A percentile compares a stretch with the other conserved stretches of the same genome.
Evolutionary conservation across 2,113 vertebrate genomes (phyloP).

Genomic region (Butastur rufipennis): DNA sequence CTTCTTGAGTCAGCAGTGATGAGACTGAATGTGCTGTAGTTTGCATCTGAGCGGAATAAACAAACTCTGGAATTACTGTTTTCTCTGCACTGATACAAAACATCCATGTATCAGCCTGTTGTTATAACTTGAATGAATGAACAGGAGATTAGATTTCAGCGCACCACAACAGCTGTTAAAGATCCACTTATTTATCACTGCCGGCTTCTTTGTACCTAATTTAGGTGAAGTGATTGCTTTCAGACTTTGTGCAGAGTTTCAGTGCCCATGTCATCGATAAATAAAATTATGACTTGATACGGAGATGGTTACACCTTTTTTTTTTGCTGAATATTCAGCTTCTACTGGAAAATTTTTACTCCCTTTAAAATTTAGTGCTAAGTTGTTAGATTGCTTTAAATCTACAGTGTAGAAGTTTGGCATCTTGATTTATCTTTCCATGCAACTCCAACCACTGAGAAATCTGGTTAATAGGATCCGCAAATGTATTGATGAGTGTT

Average conservation of each 20-base stretch:
- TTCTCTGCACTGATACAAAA: not conserved
- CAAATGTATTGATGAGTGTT: conserved; percentile 21
- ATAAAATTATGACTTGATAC: not conserved
- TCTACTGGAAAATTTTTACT: not conserved
- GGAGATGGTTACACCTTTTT: not conserved
- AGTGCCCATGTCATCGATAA: not conserved
- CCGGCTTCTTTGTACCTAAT: not conserved
- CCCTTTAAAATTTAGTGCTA: not conserved
- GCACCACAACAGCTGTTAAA: not conserved
- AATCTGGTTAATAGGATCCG: not conserved
- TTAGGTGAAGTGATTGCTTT: conserved; percentile 31
- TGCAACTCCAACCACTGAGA: not conserved
- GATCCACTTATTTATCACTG: conserved; percentile 3
- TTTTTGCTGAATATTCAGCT: not conserved
- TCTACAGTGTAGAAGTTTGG: not conserved
- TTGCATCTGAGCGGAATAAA: not conserved
- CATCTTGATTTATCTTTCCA: conserved; percentile 9
- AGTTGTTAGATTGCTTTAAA: conserved; percentile 23
- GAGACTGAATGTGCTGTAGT: not conserved
- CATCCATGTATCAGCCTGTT: not conserved
- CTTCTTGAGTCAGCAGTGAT: not conserved
- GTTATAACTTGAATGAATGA: conserved; percentile 7
- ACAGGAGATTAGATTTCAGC: conserved; percentile 7
- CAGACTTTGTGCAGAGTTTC: not conserved
- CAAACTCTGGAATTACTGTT: not conserved